Base-by-base conservation (phyloP, 2,113 vertebrate genomes). In the Cygnus atratus region DNA sequence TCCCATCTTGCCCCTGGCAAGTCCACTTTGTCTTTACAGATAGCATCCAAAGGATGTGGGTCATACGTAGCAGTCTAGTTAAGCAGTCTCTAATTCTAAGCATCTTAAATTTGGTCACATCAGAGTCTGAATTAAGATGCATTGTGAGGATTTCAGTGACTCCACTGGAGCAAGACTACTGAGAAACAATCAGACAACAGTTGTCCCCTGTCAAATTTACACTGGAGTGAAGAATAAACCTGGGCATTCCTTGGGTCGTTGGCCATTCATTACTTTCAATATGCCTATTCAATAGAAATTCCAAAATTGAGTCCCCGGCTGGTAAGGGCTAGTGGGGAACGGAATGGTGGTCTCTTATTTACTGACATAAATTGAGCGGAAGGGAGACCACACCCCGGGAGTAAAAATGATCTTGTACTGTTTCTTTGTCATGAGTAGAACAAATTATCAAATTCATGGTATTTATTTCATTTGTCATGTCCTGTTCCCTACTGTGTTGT, bases 11-110 rank as follows among this genome's bases (percentile, higher is more conserved):
- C n/a, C 31, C 8, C 25, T 18, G 54, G 6, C 57, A 85, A 80
- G n/a, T 80, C 75, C n/a, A 57, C 66, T 94, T 80, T 86, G 2
- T 67, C 59, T 86, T 86, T 80, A 88, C 39, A 89, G 89, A 91
- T 65, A 75, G 33, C 16, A 43, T 25, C 41, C 39, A 66, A 75
- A 88, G 14, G 24, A 61, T 61, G 25, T 61, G 39, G 26, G 22
- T 88, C 41, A 48, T 46, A 43, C 17, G n/a, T 3, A 86, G 43
- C 24, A 61, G 29, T 17, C 39, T 66, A 75, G 24, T 71, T 72
- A 75, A 94, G 54, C 29, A 75, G 28, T 25, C 26, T 65, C 35
- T 90, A 50, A 71, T 80, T 86, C 35, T 59, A 93, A 33, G 20
- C 20, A 81, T 78, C 90, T 78, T 78, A 67, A 94, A 75, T 84